Conservation (phyloP, 2,797 vertebrate species). For the Tarsius wallacei region DNA sequence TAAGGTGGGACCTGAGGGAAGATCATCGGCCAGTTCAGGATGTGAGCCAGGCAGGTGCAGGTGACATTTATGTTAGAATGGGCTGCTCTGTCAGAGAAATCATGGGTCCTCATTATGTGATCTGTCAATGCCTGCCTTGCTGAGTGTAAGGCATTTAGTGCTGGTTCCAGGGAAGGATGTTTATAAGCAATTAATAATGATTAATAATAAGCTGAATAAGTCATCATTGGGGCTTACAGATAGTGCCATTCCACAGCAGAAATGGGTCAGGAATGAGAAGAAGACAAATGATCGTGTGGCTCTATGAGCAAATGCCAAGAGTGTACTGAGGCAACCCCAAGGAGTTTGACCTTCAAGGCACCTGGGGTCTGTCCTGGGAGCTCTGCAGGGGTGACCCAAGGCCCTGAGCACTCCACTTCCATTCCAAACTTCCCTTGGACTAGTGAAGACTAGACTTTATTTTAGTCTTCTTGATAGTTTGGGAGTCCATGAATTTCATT, state of each 20-base stretch:
- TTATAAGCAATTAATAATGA: conserved; percentile 76
- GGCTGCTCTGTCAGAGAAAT: background rate
- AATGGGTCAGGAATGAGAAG: background rate
- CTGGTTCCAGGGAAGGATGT: conserved; percentile 63
- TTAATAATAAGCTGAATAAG: conserved; percentile 61
- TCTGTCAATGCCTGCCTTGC: background rate
- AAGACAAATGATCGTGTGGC: background rate
- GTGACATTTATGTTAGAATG: background rate
- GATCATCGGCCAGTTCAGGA: background rate
- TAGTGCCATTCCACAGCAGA: conserved; percentile 35
- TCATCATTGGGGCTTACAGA: conserved; percentile 3
- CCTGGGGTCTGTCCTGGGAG: background rate
- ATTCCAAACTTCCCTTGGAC: background rate
- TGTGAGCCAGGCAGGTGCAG: background rate
- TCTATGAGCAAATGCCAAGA: background rate
- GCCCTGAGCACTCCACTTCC: background rate
- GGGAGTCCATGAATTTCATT: background rate
- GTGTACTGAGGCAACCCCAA: background rate
- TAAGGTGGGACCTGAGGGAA: background rate
- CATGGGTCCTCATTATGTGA: background rate
- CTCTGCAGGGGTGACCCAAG: background rate
- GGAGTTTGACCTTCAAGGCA: background rate
- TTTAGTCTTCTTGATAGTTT: conserved; percentile 30
- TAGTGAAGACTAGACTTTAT: background rate
- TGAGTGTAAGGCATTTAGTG: conserved; percentile 9